phyloP scores from a whole-genome alignment of 2,888 invertebrate species.

The Chrysolina oricalcia region DNA sequence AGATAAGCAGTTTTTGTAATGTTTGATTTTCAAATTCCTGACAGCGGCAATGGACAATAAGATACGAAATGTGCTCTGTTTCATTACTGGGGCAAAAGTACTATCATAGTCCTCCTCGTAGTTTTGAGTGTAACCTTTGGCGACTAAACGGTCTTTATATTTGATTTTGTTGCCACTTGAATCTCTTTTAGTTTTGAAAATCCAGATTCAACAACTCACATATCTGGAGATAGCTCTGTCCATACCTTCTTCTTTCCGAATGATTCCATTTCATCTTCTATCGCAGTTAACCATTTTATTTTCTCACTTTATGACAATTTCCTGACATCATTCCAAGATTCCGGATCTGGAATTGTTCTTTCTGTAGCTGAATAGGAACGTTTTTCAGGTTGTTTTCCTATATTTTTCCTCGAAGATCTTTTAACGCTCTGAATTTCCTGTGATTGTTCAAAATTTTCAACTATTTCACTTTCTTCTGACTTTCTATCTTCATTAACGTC shows the following conservation, averaged over 20 bases:
- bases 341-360: not conserved
- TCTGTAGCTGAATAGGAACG: conserved; percentile 65
- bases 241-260: not conserved
- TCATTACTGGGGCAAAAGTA: too few relatives aligned
- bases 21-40: too few relatives aligned
- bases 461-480: not conserved
- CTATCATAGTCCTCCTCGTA: too few relatives aligned
- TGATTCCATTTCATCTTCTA: conserved; percentile 1
- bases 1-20: too few relatives aligned
- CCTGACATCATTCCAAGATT: not conserved
- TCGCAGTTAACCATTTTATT: not conserved
- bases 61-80: too few relatives aligned
- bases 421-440: too few relatives aligned
- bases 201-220: not conserved
- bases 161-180: not conserved
- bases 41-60: too few relatives aligned
- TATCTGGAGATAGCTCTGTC: not conserved
- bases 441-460: too few relatives aligned
- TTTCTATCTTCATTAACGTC: not conserved
- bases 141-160: not conserved
- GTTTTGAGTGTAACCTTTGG: not conserved
- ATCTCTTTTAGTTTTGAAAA: too few relatives aligned
- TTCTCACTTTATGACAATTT: not conserved
- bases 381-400: conserved; percentile 71
- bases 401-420: conserved; percentile 43